Conservation (phyloP, 2,888 invertebrate genomes). For the Odontomyia ornata region DNA sequence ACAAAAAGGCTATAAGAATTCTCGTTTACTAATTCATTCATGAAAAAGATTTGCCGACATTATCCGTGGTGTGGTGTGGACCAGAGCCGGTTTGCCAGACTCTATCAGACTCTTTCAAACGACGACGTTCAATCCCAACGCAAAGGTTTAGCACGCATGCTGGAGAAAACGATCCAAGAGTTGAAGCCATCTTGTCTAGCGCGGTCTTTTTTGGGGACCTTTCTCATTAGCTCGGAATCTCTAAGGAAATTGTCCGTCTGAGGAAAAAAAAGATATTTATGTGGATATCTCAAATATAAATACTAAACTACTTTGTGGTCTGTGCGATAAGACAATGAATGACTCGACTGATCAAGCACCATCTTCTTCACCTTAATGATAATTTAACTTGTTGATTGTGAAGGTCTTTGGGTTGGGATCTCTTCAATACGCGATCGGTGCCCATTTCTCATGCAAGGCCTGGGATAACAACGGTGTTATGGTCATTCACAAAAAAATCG, state of each 20-base stretch:
- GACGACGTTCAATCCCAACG: neutral
- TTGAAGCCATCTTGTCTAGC: slow-evolving; percentile 39
- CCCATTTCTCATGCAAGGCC: neutral
- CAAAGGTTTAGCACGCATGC: neutral
- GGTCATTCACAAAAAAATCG: slow-evolving; percentile 10
- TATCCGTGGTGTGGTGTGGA: neutral
- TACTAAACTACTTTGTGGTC: slow-evolving; percentile 17
- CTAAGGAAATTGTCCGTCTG: neutral
- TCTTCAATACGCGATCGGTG: neutral
- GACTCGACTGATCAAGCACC: neutral
- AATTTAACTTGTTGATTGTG: slow-evolving; percentile 13
- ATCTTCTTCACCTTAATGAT: slow-evolving; percentile 25
- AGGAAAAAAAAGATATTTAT: slow-evolving; percentile 16
- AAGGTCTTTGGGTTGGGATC: neutral
- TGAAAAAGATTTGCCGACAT: slow-evolving; percentile 18
- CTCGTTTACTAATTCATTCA: slow-evolving; percentile 36
- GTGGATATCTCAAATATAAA: slow-evolving; percentile 12
- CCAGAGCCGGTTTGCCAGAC: slow-evolving; percentile 9
- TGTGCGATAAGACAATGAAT: slow-evolving; percentile 3
- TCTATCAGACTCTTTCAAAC: too few species aligned
- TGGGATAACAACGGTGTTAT: slow-evolving; percentile 6
- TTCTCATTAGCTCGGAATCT: slow-evolving; percentile 12
- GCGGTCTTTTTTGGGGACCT: neutral
- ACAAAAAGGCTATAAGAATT: neutral
- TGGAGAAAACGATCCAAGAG: neutral